These are phyloP conservation scores for Ornithorhynchus anatinus DNA, from an alignment of 2,113 vertebrate species.

Conservation along the genomic window DNA sequence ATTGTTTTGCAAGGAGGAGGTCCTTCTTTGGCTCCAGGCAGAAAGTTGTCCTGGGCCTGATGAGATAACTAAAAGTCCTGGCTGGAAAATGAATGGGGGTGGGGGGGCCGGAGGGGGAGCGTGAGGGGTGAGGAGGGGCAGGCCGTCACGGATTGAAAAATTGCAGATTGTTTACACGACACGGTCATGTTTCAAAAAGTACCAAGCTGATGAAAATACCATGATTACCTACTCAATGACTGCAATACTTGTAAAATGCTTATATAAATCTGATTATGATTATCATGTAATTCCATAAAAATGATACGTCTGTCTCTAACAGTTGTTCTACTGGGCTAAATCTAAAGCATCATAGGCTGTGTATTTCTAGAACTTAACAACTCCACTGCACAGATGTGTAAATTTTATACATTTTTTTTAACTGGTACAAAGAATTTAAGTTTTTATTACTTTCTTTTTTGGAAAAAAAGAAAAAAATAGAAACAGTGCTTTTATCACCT, in stretches of 20 bases:
- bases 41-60: conserved; percentile 51
- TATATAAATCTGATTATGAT: conserved; percentile 91
- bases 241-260: conserved; percentile 91
- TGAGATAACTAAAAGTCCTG: conserved; percentile 13
- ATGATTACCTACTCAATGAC: conserved; percentile 83
- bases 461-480: conserved; percentile 90
- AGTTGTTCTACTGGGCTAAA: conserved; percentile 88
- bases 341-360: conserved; percentile 91
- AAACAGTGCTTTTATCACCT: conserved; percentile 84
- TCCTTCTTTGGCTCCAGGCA: conserved; percentile 42
- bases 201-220: conserved; percentile 88
- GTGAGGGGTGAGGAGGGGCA: background rate
- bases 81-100: conserved; percentile 13
- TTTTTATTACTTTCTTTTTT: conserved; percentile 85
- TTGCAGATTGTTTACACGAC: conserved; percentile 87
- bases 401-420: conserved; percentile 88
- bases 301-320: conserved; percentile 90
- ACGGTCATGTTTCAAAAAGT: conserved; percentile 82
- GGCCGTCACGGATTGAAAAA: conserved; percentile 75
- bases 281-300: conserved; percentile 88
- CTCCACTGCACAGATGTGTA: conserved; percentile 93
- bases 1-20: background rate
- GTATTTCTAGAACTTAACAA: conserved; percentile 91
- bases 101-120: background rate
- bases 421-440: conserved; percentile 85